These are phyloP conservation scores for Hyposoter didymator DNA, from an alignment of 2,888 invertebrate genomes.

Conservation along the genomic window DNA sequence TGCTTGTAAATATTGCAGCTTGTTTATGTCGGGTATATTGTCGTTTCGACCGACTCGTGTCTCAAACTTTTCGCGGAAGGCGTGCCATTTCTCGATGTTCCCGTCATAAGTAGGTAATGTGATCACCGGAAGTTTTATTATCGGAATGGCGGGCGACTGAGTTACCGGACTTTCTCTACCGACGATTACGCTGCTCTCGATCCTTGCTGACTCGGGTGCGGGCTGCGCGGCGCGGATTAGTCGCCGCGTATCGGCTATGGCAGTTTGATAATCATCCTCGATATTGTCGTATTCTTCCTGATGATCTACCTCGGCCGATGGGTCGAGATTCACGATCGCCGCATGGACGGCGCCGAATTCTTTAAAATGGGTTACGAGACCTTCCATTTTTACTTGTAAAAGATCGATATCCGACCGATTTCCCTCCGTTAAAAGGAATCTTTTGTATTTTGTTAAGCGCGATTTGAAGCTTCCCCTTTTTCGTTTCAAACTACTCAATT, in stretches of 20 bases:
- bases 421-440: not conserved
- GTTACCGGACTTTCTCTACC: not conserved
- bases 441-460: not conserved
- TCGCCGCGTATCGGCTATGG: not conserved
- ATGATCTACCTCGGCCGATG: not conserved
- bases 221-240: not conserved
- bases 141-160: not conserved
- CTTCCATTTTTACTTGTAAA: not conserved
- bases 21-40: conserved; percentile 42
- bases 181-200: not conserved
- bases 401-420: not conserved
- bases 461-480: not conserved
- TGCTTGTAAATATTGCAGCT: conserved; percentile 67
- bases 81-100: conserved; percentile 2
- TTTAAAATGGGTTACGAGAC: not conserved
- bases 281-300: not conserved
- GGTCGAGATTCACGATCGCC: not conserved
- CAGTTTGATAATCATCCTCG: not conserved
- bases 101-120: not conserved
- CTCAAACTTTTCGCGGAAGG: conserved; percentile 9
- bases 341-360: not conserved
- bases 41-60: not conserved
- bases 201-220: not conserved
- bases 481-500: not conserved
- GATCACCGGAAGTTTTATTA: not conserved